phyloP scores from a whole-genome alignment of 30 jellyfish, hydroid and myxozoan species.

The Euphysa ruthae region DNA sequence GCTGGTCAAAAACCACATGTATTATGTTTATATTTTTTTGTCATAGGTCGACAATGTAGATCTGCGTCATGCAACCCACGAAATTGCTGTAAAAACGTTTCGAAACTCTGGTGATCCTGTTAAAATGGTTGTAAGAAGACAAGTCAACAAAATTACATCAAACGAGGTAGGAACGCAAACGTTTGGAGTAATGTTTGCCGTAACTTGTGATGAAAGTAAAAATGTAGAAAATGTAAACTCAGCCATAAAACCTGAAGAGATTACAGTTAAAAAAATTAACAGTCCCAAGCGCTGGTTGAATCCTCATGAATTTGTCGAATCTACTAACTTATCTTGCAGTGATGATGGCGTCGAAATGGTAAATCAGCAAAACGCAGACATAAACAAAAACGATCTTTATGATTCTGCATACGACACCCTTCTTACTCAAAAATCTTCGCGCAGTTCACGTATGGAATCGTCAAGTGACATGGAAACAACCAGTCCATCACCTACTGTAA shows the following conservation, averaged over 20 bases:
- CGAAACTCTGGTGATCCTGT: constrained; percentile 70
- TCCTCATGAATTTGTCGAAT: constrained; percentile 63
- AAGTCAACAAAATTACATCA: constrained; percentile 23
- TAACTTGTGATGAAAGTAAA: constrained; percentile 5
- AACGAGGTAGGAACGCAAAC: constrained; percentile 65
- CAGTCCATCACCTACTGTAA: constrained; percentile 40
- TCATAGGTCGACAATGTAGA: constrained; percentile 79
- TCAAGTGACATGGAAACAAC: constrained; percentile 49
- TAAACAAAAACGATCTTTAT: constrained; percentile 44
- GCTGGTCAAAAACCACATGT: no score
- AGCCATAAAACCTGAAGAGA: background rate
- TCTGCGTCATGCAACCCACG: constrained; percentile 78
- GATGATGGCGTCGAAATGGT: constrained; percentile 40
- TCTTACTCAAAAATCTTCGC: constrained; percentile 80
- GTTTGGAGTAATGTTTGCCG: constrained; percentile 24
- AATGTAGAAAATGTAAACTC: background rate
- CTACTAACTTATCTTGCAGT: constrained; percentile 20
- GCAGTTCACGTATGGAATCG: constrained; percentile 49
- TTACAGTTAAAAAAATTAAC: background rate
- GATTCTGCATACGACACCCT: constrained; percentile 96
- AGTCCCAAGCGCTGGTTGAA: constrained; percentile 56
- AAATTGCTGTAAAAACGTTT: constrained; percentile 76
- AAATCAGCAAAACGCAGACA: constrained; percentile 54
- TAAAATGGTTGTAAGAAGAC: constrained; percentile 61
- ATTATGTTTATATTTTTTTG: no score